Evolutionary conservation across 2,888 invertebrate genomes (phyloP), one percentile per base, ranked within the genome.

Genomic region (Nephrotoma flavescens): DNA sequence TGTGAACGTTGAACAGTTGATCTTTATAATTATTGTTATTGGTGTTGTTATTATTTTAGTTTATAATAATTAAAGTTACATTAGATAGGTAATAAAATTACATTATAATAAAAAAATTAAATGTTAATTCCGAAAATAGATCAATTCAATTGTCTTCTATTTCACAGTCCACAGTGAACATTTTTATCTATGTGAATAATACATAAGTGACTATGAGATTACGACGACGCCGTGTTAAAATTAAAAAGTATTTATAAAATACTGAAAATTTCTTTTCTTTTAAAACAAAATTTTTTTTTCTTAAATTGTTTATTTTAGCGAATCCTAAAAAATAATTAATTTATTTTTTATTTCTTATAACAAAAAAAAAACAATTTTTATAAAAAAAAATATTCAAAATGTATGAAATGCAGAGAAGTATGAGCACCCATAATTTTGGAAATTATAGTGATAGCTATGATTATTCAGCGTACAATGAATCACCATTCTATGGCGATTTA

Each of bases 391-490:
- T 89, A 89, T n/a, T 86, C 86, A 86, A 86, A 87, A 88, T 88
- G 87, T 87, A 87, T 87, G 85, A 86, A 87, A 87, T 87, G 83
- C 87, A 87, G 87, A 52, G 87, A 87, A 87, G 88, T 86, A 45
- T 86, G 19, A 88, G 87, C 83, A 31, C 86, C 52, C 86, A 86
- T 83, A 86, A 87, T 19, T 52, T 92, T 57, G 95, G 96, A 57
- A 44, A 44, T 85, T 44, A 44, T 45, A 19, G 42, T 15, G 85
- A 44, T 31, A 19, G 44, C 45, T 44, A 44, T 44, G 44, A 85
- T 71, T 71, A 71, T 71, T 71, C 71, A 31, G 71, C 71, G 5
- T 71, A 85, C 44, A 42, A 7, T 44, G 85, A 44, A 45, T 31
- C 45, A 85, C 19, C 85, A 85, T 45, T 45, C 42, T 44, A 12